Evolutionary conservation across 2,113 vertebrate genomes (phyloP).

Genomic region (Galeopterus variegatus): DNA sequence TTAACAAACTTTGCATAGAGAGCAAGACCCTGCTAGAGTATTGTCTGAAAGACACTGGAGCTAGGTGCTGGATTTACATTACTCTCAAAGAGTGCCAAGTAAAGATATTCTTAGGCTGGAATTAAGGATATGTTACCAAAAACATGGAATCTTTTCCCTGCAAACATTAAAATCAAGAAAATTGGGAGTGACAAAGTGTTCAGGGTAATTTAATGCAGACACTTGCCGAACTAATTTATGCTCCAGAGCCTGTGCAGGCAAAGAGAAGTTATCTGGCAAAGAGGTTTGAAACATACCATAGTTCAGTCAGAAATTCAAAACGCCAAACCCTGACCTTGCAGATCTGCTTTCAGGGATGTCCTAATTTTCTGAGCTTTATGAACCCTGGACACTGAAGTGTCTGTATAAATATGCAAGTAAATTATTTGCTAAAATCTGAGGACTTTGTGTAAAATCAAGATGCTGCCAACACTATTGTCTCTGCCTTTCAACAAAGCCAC

Average conservation of each 20-base stretch:
- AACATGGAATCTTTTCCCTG: conserved; percentile 39
- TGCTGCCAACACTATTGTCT: background rate
- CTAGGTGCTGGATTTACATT: conserved; percentile 12
- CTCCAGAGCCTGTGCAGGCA: conserved; percentile 9
- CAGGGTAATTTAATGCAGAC: conserved; percentile 69
- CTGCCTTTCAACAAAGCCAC: background rate
- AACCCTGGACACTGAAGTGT: background rate
- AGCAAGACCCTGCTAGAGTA: background rate
- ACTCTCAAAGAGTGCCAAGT: conserved; percentile 15
- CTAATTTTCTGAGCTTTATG: conserved; percentile 4
- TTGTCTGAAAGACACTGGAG: background rate
- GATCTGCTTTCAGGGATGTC: background rate
- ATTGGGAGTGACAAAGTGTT: conserved; percentile 46
- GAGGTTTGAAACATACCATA: conserved; percentile 33
- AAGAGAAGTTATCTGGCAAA: conserved; percentile 54
- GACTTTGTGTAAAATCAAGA: conserved; percentile 50
- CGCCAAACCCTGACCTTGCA: conserved; percentile 49
- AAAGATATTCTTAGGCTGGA: conserved; percentile 45
- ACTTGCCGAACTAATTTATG: conserved; percentile 75
- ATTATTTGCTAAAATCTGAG: conserved; percentile 33
- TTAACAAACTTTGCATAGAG: conserved; percentile 59
- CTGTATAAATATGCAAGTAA: background rate
- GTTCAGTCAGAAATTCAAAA: conserved; percentile 69
- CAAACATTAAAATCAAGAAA: conserved; percentile 69
- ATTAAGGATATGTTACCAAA: conserved; percentile 64